Evolutionary conservation across 1,140 invertebrate species (phyloP).

Genomic region (Drosophila ananassae): DNA sequence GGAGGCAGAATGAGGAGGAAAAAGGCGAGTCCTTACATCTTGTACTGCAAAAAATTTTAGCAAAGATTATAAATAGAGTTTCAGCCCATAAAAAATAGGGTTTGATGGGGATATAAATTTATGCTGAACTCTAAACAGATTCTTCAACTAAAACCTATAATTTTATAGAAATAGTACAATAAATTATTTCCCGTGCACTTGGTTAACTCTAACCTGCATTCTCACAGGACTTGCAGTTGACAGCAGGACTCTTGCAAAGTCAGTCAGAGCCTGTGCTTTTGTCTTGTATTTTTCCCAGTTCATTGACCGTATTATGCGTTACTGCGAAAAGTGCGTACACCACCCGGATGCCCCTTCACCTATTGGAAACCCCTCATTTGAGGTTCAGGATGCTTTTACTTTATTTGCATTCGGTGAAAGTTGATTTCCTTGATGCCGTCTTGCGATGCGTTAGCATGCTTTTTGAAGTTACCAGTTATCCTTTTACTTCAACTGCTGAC

Average conservation of each 20-base stretch:
- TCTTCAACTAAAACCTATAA: too few relatives aligned
- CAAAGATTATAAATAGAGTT: background rate
- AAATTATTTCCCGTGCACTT: constrained; percentile 1
- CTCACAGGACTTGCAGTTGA: constrained; percentile 53
- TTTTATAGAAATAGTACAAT: too few relatives aligned
- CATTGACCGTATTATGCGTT: constrained; percentile 75
- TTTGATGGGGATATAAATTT: too few relatives aligned
- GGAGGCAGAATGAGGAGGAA: constrained; percentile 20
- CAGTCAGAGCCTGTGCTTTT: constrained; percentile 34
- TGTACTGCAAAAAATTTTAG: constrained; percentile 3
- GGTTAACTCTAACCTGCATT: constrained; percentile 30
- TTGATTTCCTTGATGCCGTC: constrained; percentile 40
- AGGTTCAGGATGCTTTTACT: constrained; percentile 43
- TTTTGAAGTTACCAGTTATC: constrained; percentile 43
- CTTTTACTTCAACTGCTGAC: constrained; percentile 38
- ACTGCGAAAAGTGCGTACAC: constrained; percentile 42
- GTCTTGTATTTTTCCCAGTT: constrained; percentile 54
- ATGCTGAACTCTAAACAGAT: too few relatives aligned
- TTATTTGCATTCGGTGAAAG: constrained; percentile 47
- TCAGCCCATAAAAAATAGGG: too few relatives aligned
- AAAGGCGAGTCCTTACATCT: constrained; percentile 16
- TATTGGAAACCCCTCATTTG: constrained; percentile 13
- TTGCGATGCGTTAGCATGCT: constrained; percentile 7
- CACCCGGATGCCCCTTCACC: constrained; percentile 1
- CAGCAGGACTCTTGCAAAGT: constrained; percentile 36